phyloP scores from a whole-genome alignment of 2,797 vertebrate genomes.

The Coendou prehensilis region DNA sequence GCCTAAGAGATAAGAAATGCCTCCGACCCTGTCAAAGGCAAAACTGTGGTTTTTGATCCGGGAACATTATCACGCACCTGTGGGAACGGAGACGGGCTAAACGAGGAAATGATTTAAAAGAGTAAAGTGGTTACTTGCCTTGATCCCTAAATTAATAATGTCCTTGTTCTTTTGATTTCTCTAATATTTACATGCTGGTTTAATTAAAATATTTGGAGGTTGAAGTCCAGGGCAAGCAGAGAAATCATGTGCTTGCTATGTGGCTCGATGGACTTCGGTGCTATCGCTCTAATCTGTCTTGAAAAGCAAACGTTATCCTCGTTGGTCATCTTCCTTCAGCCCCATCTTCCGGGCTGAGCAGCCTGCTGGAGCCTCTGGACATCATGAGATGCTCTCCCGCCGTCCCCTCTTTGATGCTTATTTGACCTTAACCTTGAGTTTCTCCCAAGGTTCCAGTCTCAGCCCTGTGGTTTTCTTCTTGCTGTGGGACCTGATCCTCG shows the following conservation, averaged over 20 bases:
- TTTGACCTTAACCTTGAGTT: slow-evolving; percentile 10
- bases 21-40: slow-evolving; percentile 20
- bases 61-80: neutral
- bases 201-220: slow-evolving; percentile 69
- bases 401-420: neutral
- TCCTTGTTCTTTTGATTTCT: slow-evolving; percentile 54
- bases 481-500: neutral
- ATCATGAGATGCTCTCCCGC: neutral
- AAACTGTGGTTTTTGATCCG: slow-evolving; percentile 55
- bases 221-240: slow-evolving; percentile 23
- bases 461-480: slow-evolving; percentile 8
- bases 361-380: neutral
- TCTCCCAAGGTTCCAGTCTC: neutral
- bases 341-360: neutral
- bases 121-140: slow-evolving; percentile 47
- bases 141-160: slow-evolving; percentile 65
- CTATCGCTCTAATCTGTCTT: neutral
- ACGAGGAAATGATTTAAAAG: slow-evolving; percentile 62
- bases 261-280: neutral
- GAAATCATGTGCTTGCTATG: slow-evolving; percentile 32
- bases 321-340: neutral
- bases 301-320: neutral
- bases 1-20: slow-evolving; percentile 68
- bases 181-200: slow-evolving; percentile 66
- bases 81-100: slow-evolving; percentile 9